Percentiles rank a stretch among this genome's conserved stretches.
phyloP scores from a whole-genome alignment of 1,140 invertebrate genomes.

The Magallana ariakensis region DNA sequence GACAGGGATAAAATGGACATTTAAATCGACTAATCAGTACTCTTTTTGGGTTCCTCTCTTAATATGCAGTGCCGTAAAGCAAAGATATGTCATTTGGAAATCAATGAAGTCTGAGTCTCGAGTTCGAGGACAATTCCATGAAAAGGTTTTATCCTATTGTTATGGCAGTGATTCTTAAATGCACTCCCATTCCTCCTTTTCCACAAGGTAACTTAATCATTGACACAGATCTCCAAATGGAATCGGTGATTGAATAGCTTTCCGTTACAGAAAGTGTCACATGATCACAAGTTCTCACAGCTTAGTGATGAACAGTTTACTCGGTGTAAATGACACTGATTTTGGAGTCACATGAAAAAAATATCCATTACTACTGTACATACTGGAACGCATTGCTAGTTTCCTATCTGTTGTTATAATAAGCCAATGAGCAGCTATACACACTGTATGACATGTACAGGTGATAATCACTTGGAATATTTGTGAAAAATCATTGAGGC shows the following conservation, averaged over 20 bases:
- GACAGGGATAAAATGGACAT: background rate
- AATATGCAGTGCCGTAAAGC: conserved; percentile 20
- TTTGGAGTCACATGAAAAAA: conserved; percentile 6
- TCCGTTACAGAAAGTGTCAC: background rate
- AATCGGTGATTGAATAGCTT: background rate
- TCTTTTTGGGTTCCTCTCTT: conserved; percentile 20
- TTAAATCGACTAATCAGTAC: conserved; percentile 29
- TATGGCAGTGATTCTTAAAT: conserved; percentile 22
- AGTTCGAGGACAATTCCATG: background rate
- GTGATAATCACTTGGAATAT: conserved; percentile 12
- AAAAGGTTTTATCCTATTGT: conserved; percentile 5
- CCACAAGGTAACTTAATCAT: conserved; percentile 9
- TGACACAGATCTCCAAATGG: conserved; percentile 4
- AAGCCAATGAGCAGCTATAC: background rate
- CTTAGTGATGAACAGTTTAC: background rate
- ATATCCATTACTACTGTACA: conserved; percentile 21
- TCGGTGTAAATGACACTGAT: background rate
- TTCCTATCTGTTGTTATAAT: background rate
- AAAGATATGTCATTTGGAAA: conserved; percentile 30
- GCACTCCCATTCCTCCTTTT: conserved; percentile 8
- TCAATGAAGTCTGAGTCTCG: conserved; percentile 8
- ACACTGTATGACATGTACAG: background rate
- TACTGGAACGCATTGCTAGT: background rate
- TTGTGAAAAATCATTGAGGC: conserved; percentile 31
- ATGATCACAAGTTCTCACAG: background rate